Evolutionary conservation across 1,140 invertebrate genomes (phyloP), one percentile per base, ranked within the genome.

Genomic region (Sinonovacula constricta): DNA sequence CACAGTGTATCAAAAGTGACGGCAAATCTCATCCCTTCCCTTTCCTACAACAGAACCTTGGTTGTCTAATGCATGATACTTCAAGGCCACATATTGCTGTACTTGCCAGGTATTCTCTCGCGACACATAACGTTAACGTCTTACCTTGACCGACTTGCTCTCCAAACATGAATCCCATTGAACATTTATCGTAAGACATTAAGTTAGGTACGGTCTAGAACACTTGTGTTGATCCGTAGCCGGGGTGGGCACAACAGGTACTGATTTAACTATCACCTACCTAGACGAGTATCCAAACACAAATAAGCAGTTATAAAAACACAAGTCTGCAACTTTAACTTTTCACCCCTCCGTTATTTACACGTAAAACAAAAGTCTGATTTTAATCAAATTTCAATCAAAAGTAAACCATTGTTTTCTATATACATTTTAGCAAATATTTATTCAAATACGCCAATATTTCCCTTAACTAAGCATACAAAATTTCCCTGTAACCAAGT

Each of bases 121-220:
- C 26, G 3, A 33, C 15, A 56, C 18, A 31, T 22, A 63, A 30
- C 33, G 51, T 69, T 39, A 34, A 34, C 14, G 51, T 39, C 67
- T 34, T 33, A 18, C 67, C 49, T 5, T 69, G 28, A 4, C 67
- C 53, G 18, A 36, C 36, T 45, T 10, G 4, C 10, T 49, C 63
- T 15, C 30, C 63, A 30, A 18, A 56, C 33, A 54, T 57, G 51
- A 69, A 56, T n/a, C 51, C 67, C 51, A 34, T 54, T 33, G 53
- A 69, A 56, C 51, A 69, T n/a, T 22, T 57, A 3, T 56, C 5
- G 67, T 45, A 54, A 15, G 5, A 18, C 5, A 28, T 56, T 0
- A n/a, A 30, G 30, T 39, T 26, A 24, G 39, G 39, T 10, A 34
- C 62, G 7, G 30, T 30, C 30, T 45, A 36, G 30, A 36, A 49